phyloP scores from a whole-genome alignment of 2,113 vertebrate genomes.

The Naja naja region DNA sequence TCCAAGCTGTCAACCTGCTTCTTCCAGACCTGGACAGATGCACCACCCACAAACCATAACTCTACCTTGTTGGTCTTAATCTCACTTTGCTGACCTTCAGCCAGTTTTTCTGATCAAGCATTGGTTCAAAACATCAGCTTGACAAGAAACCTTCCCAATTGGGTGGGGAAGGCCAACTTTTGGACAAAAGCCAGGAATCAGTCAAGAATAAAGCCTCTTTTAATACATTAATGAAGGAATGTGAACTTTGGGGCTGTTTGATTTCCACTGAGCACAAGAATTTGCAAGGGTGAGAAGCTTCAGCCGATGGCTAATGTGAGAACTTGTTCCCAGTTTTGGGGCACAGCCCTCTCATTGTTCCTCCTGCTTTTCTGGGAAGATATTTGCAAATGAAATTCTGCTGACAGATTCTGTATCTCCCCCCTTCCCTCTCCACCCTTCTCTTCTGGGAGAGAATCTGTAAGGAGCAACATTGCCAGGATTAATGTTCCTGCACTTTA shows the following conservation, averaged over 20 bases:
- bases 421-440: constrained; percentile 3
- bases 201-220: neutral
- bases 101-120: neutral
- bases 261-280: neutral
- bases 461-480: neutral
- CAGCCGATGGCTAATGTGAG: neutral
- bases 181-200: neutral
- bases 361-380: neutral
- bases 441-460: constrained; percentile 12
- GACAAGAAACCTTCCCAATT: neutral
- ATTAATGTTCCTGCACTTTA: neutral
- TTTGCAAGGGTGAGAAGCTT: neutral
- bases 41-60: neutral
- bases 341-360: neutral
- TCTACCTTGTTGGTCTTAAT: neutral
- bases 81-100: neutral
- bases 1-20: neutral
- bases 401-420: neutral
- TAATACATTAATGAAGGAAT: neutral
- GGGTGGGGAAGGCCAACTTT: neutral
- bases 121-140: neutral
- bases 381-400: neutral
- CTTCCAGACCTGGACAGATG: neutral
- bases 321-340: neutral
- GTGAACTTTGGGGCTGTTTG: neutral